phyloP scores from a whole-genome alignment of 2,888 invertebrate genomes.

The Luperina nickerlii region DNA sequence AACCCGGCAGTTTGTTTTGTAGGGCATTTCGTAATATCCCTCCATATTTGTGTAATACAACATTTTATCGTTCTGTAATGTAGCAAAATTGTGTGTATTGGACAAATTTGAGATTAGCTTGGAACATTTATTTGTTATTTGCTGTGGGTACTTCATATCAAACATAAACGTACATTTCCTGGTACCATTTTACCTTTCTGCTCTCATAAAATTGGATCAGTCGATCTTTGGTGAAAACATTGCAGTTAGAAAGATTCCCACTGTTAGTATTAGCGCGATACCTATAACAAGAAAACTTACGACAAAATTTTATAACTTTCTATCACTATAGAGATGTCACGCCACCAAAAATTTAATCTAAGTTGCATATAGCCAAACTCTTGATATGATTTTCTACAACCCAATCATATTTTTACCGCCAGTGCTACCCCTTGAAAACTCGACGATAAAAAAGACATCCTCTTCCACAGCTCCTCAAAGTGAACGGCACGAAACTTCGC shows the following conservation, averaged over 20 bases:
- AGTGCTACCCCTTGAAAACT: not conserved
- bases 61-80: conserved; percentile 14
- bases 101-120: conserved; percentile 13
- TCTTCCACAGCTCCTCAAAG: conserved; percentile 92
- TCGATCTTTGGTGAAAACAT: not conserved
- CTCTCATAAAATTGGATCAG: not conserved
- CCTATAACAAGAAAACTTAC: not conserved
- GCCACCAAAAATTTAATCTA: not conserved
- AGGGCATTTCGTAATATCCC: conserved; percentile 33
- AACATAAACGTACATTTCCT: not conserved
- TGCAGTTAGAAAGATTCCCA: not conserved
- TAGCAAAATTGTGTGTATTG: conserved; percentile 46
- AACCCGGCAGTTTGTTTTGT: conserved; percentile 20
- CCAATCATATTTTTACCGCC: not conserved
- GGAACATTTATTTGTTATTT: conserved; percentile 6
- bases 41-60: conserved; percentile 13
- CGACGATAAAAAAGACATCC: not conserved
- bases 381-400: not conserved
- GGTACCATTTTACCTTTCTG: not conserved
- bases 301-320: too few relatives aligned
- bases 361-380: not conserved
- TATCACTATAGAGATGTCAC: not conserved
- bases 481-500: conserved; percentile 91
- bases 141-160: not conserved
- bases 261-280: not conserved